phyloP scores from a whole-genome alignment of 2,113 vertebrate species.

The Aegithalos caudatus region DNA sequence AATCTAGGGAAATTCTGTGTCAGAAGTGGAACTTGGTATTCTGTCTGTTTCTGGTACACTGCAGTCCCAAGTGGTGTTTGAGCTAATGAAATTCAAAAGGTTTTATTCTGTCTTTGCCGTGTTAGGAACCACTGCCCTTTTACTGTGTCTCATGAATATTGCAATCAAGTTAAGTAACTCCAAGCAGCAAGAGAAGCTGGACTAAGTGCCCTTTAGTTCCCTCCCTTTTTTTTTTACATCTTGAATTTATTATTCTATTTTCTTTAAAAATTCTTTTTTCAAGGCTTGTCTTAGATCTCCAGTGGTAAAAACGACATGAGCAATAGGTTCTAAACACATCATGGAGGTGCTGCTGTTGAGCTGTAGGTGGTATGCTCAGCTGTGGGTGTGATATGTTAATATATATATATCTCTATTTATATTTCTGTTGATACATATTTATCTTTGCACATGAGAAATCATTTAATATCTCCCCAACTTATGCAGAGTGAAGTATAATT shows the following conservation, averaged over 20 bases:
- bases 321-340: neutral
- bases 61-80: neutral
- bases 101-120: neutral
- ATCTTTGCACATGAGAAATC: neutral
- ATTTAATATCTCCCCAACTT: neutral
- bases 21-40: constrained; percentile 48
- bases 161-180: neutral
- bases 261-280: neutral
- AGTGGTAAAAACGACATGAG: neutral
- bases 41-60: neutral
- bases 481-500: neutral
- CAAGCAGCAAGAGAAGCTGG: neutral
- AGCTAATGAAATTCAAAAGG: neutral
- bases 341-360: neutral
- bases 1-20: constrained; percentile 54
- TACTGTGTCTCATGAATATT: neutral
- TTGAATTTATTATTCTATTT: neutral
- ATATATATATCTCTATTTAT: neutral
- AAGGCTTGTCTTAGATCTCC: neutral
- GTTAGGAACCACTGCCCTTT: neutral
- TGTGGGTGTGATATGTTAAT: neutral
- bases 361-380: neutral
- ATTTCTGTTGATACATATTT: neutral
- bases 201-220: neutral
- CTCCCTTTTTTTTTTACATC: too few relatives aligned